phyloP scores from a whole-genome alignment of 1,140 invertebrate genomes.

The silkworm (Bombyx mori) region ASM3026992v2 NC_085127.1:13550501-13551000 shows the following conservation, averaged over 20 bases:
- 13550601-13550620: constrained; percentile 89
- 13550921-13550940: too few relatives aligned
- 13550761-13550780: too few relatives aligned
- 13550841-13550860: too few relatives aligned
- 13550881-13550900: too few relatives aligned
- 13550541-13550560: constrained; percentile 95
- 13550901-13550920: not conserved
- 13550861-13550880: not conserved
- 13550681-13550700: too few relatives aligned
- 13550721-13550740: not conserved
- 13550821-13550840: too few relatives aligned
- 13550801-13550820: too few relatives aligned
- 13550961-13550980: not conserved
- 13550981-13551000: not conserved
- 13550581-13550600: constrained; percentile 91
- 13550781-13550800: too few relatives aligned
- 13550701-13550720: too few relatives aligned
- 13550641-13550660: constrained; percentile 36
- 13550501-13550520: constrained; percentile 97
- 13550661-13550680: not conserved
- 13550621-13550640: constrained; percentile 92
- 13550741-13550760: too few relatives aligned
- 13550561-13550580: constrained; percentile 97
- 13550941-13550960: too few relatives aligned
- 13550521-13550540: constrained; percentile 93